These are phyloP conservation scores for Liposcelis brunnea DNA, from an alignment of 2,888 invertebrate genomes.

Conservation along the genomic window DNA sequence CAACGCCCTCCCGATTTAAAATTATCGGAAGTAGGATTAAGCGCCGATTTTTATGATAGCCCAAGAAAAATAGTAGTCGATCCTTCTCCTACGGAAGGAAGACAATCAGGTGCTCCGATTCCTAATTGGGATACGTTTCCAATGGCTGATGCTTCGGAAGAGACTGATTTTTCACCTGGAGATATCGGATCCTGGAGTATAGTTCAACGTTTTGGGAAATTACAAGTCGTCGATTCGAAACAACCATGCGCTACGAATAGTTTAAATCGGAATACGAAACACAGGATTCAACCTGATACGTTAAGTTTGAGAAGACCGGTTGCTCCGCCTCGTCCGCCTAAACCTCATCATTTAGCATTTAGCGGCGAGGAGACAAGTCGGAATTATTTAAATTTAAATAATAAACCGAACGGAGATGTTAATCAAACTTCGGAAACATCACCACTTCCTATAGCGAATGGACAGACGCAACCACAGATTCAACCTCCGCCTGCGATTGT, in stretches of 20 bases:
- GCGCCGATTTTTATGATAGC: conserved; percentile 9
- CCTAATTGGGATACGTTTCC: conserved; percentile 7
- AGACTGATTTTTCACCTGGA: conserved; percentile 5
- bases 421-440: conserved; percentile 21
- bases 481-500: conserved; percentile 20
- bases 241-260: conserved; percentile 14
- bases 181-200: conserved; percentile 27
- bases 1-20: too few species aligned
- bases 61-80: conserved; percentile 15
- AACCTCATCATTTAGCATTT: conserved; percentile 39
- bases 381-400: conserved; percentile 31
- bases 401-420: conserved; percentile 18
- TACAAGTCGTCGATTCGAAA: conserved; percentile 24
- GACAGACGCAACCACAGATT: conserved; percentile 23
- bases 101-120: not conserved
- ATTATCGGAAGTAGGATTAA: not conserved
- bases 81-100: too few species aligned
- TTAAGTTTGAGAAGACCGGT: conserved; percentile 16
- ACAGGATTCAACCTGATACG: conserved; percentile 13
- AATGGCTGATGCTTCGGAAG: not conserved
- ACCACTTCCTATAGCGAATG: conserved; percentile 18
- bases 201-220: conserved; percentile 38
- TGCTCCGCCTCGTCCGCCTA: conserved; percentile 58
- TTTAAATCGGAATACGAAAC: conserved; percentile 20
- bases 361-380: conserved; percentile 26